A percentile compares a stretch with the other conserved stretches of the same genome.
These are phyloP conservation scores for Mesembrinibis cayennensis DNA, from an alignment of 2,113 vertebrate species.

Conservation along the genomic window DNA sequence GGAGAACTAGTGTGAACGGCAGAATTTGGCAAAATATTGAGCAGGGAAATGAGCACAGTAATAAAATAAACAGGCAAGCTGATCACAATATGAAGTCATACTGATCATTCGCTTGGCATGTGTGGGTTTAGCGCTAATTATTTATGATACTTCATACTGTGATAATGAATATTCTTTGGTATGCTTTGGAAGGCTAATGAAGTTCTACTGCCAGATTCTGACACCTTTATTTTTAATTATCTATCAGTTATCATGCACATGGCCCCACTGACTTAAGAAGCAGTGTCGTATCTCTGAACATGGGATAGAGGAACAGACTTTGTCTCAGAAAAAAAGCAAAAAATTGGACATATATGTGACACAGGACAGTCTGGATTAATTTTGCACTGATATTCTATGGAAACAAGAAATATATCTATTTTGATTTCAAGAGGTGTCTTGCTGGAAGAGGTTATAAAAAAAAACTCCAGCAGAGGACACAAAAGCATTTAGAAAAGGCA, in stretches of 20 bases:
- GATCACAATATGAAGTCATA: neutral
- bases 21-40: conserved; percentile 27
- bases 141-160: conserved; percentile 10
- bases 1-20: neutral
- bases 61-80: neutral
- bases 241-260: neutral
- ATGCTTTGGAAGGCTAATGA: conserved; percentile 7
- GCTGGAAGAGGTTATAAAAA: conserved; percentile 1
- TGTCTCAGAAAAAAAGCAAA: neutral
- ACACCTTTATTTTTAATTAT: conserved; percentile 35
- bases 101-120: neutral
- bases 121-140: conserved; percentile 26
- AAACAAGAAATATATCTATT: neutral
- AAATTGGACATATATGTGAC: neutral
- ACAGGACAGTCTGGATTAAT: neutral
- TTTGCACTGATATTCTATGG: neutral
- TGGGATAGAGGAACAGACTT: neutral
- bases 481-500: conserved; percentile 22
- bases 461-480: conserved; percentile 42
- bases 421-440: neutral
- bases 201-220: conserved; percentile 1
- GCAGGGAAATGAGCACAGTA: neutral
- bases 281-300: neutral
- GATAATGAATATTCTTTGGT: conserved; percentile 2
- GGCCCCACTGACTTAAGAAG: neutral